A percentile compares a stretch with the other conserved stretches of the same genome.
Evolutionary conservation across 1,140 invertebrate species (phyloP).

Genomic region (Orius insidiosus): DNA sequence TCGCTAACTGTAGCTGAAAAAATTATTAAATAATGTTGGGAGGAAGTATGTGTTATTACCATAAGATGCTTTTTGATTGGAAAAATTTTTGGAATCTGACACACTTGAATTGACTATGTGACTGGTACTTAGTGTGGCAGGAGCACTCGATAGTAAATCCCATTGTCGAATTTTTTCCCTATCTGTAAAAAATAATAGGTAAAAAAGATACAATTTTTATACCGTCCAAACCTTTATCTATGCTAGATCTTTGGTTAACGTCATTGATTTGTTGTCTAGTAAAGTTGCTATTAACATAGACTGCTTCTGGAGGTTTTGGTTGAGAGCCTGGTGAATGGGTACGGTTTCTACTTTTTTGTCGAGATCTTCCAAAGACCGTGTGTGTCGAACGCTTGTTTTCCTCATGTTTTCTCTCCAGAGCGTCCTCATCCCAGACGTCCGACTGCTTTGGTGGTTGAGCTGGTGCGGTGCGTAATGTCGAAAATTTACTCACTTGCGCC

Average conservation of each 20-base stretch:
- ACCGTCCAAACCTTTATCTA: background rate
- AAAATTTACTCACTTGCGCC: no score
- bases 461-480: constrained; percentile 4
- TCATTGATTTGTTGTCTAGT: constrained; percentile 4
- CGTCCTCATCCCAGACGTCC: constrained; percentile 66
- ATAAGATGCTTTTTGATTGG: background rate
- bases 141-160: constrained; percentile 68
- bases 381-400: constrained; percentile 58
- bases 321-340: constrained; percentile 16
- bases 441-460: constrained; percentile 22
- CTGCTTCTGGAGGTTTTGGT: constrained; percentile 40
- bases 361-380: constrained; percentile 59
- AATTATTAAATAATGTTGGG: no score
- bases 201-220: no score
- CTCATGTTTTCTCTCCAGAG: constrained; percentile 60
- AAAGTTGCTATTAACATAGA: constrained; percentile 54
- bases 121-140: constrained; percentile 21
- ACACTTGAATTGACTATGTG: background rate
- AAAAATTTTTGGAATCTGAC: constrained; percentile 1
- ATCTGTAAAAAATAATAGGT: constrained; percentile 34
- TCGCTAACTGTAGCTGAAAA: no score
- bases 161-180: constrained; percentile 69
- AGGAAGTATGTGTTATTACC: no score
- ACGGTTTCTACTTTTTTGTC: constrained; percentile 27
- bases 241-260: background rate